Evolutionary conservation across 2,888 invertebrate species (phyloP).

Genomic region (Axea sp.): DNA sequence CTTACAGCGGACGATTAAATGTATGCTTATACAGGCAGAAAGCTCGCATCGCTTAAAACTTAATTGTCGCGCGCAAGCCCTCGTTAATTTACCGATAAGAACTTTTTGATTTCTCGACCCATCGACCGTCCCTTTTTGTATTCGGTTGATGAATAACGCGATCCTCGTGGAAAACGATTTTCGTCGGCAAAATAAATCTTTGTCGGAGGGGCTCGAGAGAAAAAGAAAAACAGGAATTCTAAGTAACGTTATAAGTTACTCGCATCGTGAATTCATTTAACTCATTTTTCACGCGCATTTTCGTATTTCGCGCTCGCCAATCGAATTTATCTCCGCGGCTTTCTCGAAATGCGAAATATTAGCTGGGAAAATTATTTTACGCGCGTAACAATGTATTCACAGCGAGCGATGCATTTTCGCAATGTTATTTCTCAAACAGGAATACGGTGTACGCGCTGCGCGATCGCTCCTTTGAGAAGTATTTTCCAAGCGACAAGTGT

Average conservation of each 20-base stretch:
- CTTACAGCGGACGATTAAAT: slow-evolving; percentile 46
- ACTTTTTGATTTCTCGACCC: slow-evolving; percentile 21
- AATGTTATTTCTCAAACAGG: slow-evolving; percentile 21
- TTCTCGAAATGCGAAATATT: slow-evolving; percentile 15
- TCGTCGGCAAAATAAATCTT: slow-evolving; percentile 20
- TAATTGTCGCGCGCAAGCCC: slow-evolving; percentile 12
- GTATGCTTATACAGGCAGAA: slow-evolving; percentile 43
- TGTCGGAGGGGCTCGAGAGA: background rate
- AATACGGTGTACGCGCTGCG: background rate
- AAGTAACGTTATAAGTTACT: slow-evolving; percentile 15
- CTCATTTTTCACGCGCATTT: slow-evolving; percentile 34
- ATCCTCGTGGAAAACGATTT: background rate
- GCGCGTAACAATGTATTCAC: slow-evolving; percentile 7
- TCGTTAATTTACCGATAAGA: slow-evolving; percentile 25
- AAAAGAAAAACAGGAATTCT: background rate
- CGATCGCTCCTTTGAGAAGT: background rate
- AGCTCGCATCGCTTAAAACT: slow-evolving; percentile 30
- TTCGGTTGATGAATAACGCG: slow-evolving; percentile 1
- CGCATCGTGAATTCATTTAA: slow-evolving; percentile 28
- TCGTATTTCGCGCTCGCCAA: slow-evolving; percentile 24
- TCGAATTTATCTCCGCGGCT: slow-evolving; percentile 29
- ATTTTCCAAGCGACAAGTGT: slow-evolving; percentile 2
- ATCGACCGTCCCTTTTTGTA: slow-evolving; percentile 1
- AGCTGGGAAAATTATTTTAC: slow-evolving; percentile 22
- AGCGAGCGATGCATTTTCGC: slow-evolving; percentile 11